A percentile compares a stretch with the other conserved stretches of the same genome.
Evolutionary conservation across 1,140 invertebrate species (phyloP).

Genomic region (Solenopsis invicta): DNA sequence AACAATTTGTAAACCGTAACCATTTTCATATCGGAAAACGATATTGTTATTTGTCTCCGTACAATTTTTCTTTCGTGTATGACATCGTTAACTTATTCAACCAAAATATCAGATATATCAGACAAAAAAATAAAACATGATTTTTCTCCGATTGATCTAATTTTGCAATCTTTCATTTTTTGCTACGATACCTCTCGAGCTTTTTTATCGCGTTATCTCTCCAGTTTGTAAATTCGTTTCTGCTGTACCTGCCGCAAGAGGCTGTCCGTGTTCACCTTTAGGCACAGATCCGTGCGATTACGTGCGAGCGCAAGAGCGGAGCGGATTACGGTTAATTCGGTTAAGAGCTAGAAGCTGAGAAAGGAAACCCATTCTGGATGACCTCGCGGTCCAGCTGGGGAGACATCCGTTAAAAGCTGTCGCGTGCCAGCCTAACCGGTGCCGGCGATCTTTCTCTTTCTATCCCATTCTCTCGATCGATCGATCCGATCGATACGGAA

Average conservation of each 20-base stretch:
- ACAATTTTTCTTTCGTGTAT: not conserved
- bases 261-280: conserved; percentile 44
- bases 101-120: no score
- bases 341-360: conserved; percentile 74
- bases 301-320: conserved; percentile 70
- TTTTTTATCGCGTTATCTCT: not conserved
- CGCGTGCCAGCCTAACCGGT: conserved; percentile 34
- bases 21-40: not conserved
- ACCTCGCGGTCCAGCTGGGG: conserved; percentile 64
- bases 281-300: conserved; percentile 63
- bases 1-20: not conserved
- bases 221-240: conserved; percentile 56
- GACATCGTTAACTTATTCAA: not conserved
- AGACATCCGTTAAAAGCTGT: conserved; percentile 55
- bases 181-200: not conserved
- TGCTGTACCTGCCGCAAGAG: not conserved
- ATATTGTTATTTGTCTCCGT: not conserved
- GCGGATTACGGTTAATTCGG: conserved; percentile 74
- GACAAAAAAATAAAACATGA: not conserved
- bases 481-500: conserved; percentile 9
- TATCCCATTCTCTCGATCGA: conserved; percentile 6
- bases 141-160: not conserved
- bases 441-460: conserved; percentile 34
- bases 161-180: not conserved
- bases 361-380: conserved; percentile 74